Base-by-base conservation (phyloP, 2,797 vertebrate species). In the Sebastolobus altivelis region DNA sequence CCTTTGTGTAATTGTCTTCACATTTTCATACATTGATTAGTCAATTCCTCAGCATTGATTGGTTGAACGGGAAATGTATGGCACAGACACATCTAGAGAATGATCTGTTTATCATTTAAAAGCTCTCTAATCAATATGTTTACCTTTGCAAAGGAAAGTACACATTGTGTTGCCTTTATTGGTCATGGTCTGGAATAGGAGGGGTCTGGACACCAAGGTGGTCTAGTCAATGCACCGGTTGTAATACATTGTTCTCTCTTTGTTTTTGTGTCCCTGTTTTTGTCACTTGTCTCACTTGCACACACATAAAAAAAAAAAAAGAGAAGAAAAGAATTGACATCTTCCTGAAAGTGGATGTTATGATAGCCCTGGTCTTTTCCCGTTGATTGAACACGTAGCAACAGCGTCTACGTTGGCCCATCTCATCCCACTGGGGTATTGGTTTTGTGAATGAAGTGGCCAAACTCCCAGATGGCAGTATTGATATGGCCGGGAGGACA, bases 381-480 rank as follows among this genome's bases (percentile, higher is more conserved):
- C 5, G 38, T 37, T 91, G 81, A 93, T 92, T 92, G 88, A 86
- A 83, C 83, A 78, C 54, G 58, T 76, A 78, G 35, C 83, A 72
- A 8, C 80, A 60, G 68, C 8, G 35, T 83, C 46, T 55, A 29
- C 25, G n/a, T 37, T 18, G 60, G 35, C 65, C 60, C 25, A 72
- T 83, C 86, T 93, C 90, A 93, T 94, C 86, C 89, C 90, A 94
- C 89, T 11, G 75, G 80, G 81, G 87, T 94, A 95, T 96, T 90
- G 91, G 94, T 88, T 94, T 94, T 92, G 90, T 94, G 90, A 94
- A 93, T 94, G 89, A 94, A 95, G 91, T 92, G 94, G 89, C 67
- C 92, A 88, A 88, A 89, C 88, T 94, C 91, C 84, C 93, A 90
- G 93, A 88, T 91, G 87, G 68, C 80, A 87, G 72, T 95, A 95